Evolutionary conservation across 2,113 vertebrate genomes (phyloP), one percentile per base, ranked within the genome.

Genomic region (Bolborhynchus lineola): DNA sequence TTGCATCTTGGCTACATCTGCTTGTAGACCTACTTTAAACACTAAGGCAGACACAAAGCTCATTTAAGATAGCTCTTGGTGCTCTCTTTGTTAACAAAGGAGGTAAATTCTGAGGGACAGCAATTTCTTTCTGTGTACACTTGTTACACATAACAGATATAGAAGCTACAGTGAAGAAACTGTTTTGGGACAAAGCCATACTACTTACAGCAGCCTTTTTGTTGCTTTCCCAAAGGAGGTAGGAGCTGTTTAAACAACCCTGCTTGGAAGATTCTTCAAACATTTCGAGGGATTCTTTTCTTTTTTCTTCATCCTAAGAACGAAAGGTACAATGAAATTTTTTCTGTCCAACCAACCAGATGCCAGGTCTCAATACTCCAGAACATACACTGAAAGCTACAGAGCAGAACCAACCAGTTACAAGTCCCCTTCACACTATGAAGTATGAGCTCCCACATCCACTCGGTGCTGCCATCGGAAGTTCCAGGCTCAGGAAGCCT

Each of bases 201-300:
- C 8, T 46, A 98, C 99, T 99, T 94, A 99, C 99, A 52, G 99
- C 98, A 49, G 93, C 91, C 93, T 92, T 98, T 41, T 98, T 97
- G 82, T 98, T 98, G 42, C 98, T 98, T 96, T 99, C 99, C 99
- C 99, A 99, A 71, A 99, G 96, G 92, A 99, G 97, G 96, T 99
- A 99, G 2, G 99, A 98, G 96, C 99, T 99, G 94, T 98, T 98
- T 82, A 99, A 95, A 91, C 99, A 99, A 41, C 99, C 99, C 33
- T 98, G 98, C 72, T 92, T 97, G 2, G 99, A 98, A 2, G 99
- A 99, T 82, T 99, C 98, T 88, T 99, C 98, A 94, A 99, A 98
- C 97, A 99, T 97, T 62, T 97, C 94, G 63, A 98, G 90, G 28
- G 98, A 99, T 82, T 99, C 98, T 6, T 93, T 96, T 50, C 92